A percentile compares a stretch with the other conserved stretches of the same genome.
These are phyloP conservation scores for Acromyrmex heyeri DNA, from an alignment of 1,140 invertebrate species.

Conservation along the genomic window DNA sequence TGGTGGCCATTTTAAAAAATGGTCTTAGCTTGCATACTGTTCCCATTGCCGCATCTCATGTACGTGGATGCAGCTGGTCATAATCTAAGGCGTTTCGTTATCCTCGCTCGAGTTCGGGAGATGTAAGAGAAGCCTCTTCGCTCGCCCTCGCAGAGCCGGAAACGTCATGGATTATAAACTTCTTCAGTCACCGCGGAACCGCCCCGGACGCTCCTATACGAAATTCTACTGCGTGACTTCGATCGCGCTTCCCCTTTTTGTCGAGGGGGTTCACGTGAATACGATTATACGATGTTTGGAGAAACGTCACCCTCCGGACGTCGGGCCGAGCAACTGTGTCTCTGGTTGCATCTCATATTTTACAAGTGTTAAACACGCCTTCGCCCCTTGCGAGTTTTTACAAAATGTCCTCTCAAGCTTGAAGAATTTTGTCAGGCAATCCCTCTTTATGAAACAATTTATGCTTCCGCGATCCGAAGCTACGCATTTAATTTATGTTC, in stretches of 20 bases:
- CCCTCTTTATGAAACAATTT: constrained; percentile 30
- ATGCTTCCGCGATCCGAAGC: constrained; percentile 21
- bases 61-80: constrained; percentile 48
- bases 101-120: constrained; percentile 27
- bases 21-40: not conserved
- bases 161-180: constrained; percentile 83
- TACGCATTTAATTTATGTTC: constrained; percentile 15
- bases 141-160: constrained; percentile 73
- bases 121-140: not conserved
- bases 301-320: constrained; percentile 66
- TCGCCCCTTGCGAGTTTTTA: constrained; percentile 3
- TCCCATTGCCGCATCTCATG: not conserved
- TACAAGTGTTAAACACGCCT: constrained; percentile 62
- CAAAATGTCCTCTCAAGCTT: constrained; percentile 13
- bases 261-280: constrained; percentile 70
- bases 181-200: constrained; percentile 63
- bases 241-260: constrained; percentile 52
- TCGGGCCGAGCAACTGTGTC: constrained; percentile 23
- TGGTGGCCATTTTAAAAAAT: constrained; percentile 56
- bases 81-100: constrained; percentile 45
- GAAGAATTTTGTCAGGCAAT: constrained; percentile 29
- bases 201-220: constrained; percentile 38
- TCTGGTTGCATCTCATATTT: constrained; percentile 69
- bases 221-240: constrained; percentile 47
- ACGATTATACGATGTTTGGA: constrained; percentile 73